These are phyloP conservation scores for Danio albolineatus DNA, from an alignment of 2,797 vertebrate genomes.

Conservation along the genomic window DNA sequence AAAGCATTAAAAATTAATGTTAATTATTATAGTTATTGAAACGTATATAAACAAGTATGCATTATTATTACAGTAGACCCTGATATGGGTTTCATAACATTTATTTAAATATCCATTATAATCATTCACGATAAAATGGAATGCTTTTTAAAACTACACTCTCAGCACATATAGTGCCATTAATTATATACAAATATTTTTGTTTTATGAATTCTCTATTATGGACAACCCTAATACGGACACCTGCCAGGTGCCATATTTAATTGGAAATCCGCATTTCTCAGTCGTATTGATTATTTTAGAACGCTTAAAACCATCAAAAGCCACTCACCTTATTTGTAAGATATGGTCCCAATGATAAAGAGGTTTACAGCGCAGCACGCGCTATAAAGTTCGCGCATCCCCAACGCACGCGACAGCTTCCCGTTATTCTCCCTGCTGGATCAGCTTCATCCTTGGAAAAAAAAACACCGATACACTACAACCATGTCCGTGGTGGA, in stretches of 20 bases:
- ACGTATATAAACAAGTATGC: background rate
- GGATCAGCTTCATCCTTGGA: background rate
- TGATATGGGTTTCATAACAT: background rate
- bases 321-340: background rate
- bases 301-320: background rate
- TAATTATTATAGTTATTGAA: background rate
- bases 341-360: background rate
- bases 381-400: slow-evolving; percentile 18
- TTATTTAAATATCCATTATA: background rate
- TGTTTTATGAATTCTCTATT: background rate
- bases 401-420: background rate
- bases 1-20: background rate
- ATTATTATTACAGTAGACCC: background rate
- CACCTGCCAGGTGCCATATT: background rate
- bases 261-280: background rate
- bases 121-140: background rate
- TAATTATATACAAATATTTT: too few species aligned
- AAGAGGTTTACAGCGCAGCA: background rate
- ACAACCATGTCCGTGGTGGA: background rate
- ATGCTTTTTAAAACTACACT: background rate
- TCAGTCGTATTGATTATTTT: too few species aligned
- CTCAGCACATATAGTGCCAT: background rate
- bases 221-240: background rate
- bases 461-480: background rate
- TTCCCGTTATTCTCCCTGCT: background rate